Evolutionary conservation across 2,888 invertebrate genomes (phyloP), one percentile per base, ranked within the genome.

Genomic region (Lepidonotus clava): DNA sequence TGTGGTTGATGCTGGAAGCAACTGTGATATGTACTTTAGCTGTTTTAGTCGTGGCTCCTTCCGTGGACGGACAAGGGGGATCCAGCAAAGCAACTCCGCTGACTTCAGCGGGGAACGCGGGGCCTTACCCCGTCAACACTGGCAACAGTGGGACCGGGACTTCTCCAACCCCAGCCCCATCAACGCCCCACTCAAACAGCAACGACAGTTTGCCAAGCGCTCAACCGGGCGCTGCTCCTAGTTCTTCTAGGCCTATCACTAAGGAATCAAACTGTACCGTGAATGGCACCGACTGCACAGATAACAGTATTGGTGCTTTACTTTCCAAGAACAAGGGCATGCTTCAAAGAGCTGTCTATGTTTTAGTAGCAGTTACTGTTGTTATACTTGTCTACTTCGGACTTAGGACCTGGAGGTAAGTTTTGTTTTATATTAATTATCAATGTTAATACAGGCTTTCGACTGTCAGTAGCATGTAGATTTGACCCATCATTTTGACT

Each of bases 381-480:
- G 83, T 83, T n/a, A 40, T 83, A 32, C 32, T 83, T 21, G 24
- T 83, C 32, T 83, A 83, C 83, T 83, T 83, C 32, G 83, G 41
- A 18, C 46, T 83, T 41, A 83, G 83, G 32, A 83, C 51, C 1
- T 41, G 46, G 46, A 83, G 83, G 83, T 83, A 46, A 51, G 83
- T 76, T n/a, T n/a, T n/a, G n/a, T n/a, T n/a, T n/a, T n/a, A n/a
- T n/a, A n/a, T n/a, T n/a, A n/a, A n/a, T n/a, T n/a, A n/a, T n/a
- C n/a, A n/a, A n/a, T n/a, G n/a, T n/a, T n/a, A n/a, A n/a, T n/a
- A n/a, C n/a, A n/a, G n/a, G n/a, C n/a, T n/a, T n/a, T n/a, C n/a
- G n/a, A n/a, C n/a, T n/a, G n/a, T n/a, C n/a, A n/a, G n/a, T n/a
- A n/a, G n/a, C n/a, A n/a, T n/a, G n/a, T n/a, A n/a, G n/a, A n/a